Conservation (phyloP, 2,797 vertebrate species). For the Gobio occitaniae region DNA sequence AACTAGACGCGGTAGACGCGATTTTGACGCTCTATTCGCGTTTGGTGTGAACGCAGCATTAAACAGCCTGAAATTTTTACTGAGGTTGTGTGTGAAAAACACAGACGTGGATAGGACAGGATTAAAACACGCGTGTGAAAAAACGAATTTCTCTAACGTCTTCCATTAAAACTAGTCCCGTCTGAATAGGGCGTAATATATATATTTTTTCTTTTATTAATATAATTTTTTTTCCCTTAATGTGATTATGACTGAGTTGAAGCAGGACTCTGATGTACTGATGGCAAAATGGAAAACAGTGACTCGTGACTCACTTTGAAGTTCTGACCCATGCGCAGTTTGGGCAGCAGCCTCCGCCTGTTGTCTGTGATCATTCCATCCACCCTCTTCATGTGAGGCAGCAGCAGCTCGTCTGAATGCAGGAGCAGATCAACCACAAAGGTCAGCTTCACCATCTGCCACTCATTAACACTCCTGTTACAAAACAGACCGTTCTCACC, state of each 20-base stretch:
- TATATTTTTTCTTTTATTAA: too few species aligned
- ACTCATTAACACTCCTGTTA: neutral
- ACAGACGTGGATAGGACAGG: too few species aligned
- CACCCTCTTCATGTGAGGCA: constrained; percentile 96
- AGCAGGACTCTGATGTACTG: neutral
- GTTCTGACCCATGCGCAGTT: constrained; percentile 89
- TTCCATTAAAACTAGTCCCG: too few species aligned
- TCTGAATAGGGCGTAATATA: too few species aligned
- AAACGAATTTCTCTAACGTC: too few species aligned
- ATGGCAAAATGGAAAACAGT: constrained; percentile 33
- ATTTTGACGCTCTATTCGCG: too few species aligned
- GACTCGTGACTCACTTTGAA: constrained; percentile 84
- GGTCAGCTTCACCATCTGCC: neutral
- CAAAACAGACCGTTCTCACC: constrained; percentile 75
- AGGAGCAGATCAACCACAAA: constrained; percentile 7
- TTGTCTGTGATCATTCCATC: constrained; percentile 96
- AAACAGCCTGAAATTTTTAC: too few species aligned
- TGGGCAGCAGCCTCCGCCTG: constrained; percentile 90
- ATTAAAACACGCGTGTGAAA: too few species aligned
- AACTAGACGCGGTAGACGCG: too few species aligned
- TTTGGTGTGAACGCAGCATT: too few species aligned
- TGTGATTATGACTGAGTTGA: neutral
- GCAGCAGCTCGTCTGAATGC: constrained; percentile 89
- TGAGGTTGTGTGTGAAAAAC: too few species aligned
- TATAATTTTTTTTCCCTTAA: neutral